Evolutionary conservation across 2,797 vertebrate species (phyloP).

Genomic region (Enteromius fasciolatus): DNA sequence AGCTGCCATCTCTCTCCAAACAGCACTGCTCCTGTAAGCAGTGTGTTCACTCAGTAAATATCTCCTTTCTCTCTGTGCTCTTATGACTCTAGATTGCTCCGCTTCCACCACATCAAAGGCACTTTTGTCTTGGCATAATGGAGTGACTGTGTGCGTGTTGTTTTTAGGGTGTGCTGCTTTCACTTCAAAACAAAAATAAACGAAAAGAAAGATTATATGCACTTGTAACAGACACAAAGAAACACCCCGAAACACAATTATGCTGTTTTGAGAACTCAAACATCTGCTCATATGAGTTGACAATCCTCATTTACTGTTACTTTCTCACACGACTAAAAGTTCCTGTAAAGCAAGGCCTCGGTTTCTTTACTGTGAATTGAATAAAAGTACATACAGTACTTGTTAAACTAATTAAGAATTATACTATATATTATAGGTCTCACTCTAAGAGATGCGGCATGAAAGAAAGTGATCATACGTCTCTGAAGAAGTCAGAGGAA

Average conservation of each 20-base stretch:
- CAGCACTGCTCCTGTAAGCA: conserved; percentile 13
- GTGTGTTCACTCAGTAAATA: conserved; percentile 19
- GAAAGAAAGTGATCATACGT: background rate
- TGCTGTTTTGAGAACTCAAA: background rate
- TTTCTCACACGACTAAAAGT: background rate
- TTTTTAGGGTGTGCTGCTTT: conserved; percentile 37
- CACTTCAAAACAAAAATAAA: background rate
- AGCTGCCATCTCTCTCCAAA: conserved; percentile 49
- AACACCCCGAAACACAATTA: conserved; percentile 4
- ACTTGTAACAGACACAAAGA: background rate
- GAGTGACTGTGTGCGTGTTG: conserved; percentile 19
- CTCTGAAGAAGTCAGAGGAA: background rate
- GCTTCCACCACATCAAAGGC: conserved; percentile 57
- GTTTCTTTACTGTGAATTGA: background rate
- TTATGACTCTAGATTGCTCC: conserved; percentile 52
- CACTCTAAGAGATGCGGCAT: background rate
- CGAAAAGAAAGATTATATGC: conserved; percentile 11
- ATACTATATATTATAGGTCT: background rate
- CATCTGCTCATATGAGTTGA: background rate
- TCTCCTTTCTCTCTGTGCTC: conserved; percentile 25
- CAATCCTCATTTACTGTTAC: background rate
- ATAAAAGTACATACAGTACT: background rate
- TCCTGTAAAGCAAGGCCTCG: background rate
- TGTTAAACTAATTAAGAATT: background rate
- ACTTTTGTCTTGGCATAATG: conserved; percentile 41